Percentiles rank a stretch among this genome's conserved stretches.
Conservation (phyloP, 2,888 invertebrate genomes). For the Lycocerus yunnanus region DNA sequence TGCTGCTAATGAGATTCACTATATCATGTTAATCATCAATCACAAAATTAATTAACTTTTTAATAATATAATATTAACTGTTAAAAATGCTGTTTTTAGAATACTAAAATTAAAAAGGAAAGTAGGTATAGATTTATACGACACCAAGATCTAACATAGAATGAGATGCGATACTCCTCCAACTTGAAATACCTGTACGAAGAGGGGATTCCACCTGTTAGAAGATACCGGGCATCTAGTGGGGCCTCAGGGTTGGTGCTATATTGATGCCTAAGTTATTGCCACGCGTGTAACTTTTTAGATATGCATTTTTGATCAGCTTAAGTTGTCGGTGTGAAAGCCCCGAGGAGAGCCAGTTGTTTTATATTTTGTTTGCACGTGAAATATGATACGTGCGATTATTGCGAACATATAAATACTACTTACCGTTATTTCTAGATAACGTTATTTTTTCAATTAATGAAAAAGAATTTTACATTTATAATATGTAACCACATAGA, state of each 20-base stretch:
- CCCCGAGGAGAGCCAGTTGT: slow-evolving; percentile 23
- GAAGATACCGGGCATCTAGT: slow-evolving; percentile 30
- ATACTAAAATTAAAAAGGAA: slow-evolving; percentile 2
- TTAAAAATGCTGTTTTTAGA: neutral
- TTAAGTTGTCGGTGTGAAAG: slow-evolving; percentile 25
- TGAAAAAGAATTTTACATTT: neutral
- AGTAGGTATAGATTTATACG: slow-evolving; percentile 20
- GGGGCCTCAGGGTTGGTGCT: slow-evolving; percentile 30
- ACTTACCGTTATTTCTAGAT: slow-evolving; percentile 18
- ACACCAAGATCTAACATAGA: slow-evolving; percentile 27
- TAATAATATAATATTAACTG: neutral
- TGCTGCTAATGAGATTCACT: neutral
- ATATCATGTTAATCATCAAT: neutral
- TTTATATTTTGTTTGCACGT: slow-evolving; percentile 21
- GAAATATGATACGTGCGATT: slow-evolving; percentile 20
- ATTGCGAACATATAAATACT: slow-evolving; percentile 11
- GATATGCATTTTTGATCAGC: slow-evolving; percentile 30
- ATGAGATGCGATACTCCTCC: slow-evolving; percentile 32
- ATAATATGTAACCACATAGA: neutral
- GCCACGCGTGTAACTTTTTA: slow-evolving; percentile 28
- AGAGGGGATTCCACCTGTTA: slow-evolving; percentile 34
- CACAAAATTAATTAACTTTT: neutral
- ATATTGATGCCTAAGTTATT: slow-evolving; percentile 32
- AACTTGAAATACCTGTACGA: slow-evolving; percentile 29
- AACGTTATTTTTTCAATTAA: neutral